Evolutionary conservation across 2,888 invertebrate genomes (phyloP).

Genomic region (Ophion slaviceki): DNA sequence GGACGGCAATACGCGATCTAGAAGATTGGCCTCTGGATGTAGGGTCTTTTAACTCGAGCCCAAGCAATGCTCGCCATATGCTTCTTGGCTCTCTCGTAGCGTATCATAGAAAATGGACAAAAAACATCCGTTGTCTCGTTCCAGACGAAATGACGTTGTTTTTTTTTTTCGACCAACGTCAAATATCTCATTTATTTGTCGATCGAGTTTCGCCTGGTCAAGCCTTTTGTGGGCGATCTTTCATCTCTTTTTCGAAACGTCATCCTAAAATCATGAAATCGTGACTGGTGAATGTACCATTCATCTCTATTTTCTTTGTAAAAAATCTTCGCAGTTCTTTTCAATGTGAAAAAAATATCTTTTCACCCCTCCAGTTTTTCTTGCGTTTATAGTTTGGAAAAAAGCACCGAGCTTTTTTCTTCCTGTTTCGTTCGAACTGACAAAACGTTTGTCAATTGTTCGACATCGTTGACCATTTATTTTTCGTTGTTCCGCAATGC

Average conservation of each 20-base stretch:
- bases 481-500: constrained; percentile 38
- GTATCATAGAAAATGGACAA: constrained; percentile 49
- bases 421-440: neutral
- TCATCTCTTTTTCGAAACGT: too few species aligned
- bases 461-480: constrained; percentile 31
- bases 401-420: neutral
- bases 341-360: neutral
- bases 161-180: constrained; percentile 16
- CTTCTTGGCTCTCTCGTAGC: constrained; percentile 27
- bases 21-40: constrained; percentile 67
- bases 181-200: neutral
- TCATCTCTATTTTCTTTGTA: too few species aligned
- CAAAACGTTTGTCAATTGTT: constrained; percentile 21
- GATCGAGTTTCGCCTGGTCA: neutral
- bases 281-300: too few species aligned
- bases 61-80: constrained; percentile 69
- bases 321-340: too few species aligned
- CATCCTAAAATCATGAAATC: too few species aligned
- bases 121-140: constrained; percentile 40
- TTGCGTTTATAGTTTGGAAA: neutral
- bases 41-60: constrained; percentile 22
- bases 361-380: constrained; percentile 4
- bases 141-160: constrained; percentile 30
- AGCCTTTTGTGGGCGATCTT: too few species aligned
- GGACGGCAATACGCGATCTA: constrained; percentile 77